These are phyloP conservation scores for Sebastes matsubarae DNA, from an alignment of 2,797 vertebrate species.

Conservation along the genomic window DNA sequence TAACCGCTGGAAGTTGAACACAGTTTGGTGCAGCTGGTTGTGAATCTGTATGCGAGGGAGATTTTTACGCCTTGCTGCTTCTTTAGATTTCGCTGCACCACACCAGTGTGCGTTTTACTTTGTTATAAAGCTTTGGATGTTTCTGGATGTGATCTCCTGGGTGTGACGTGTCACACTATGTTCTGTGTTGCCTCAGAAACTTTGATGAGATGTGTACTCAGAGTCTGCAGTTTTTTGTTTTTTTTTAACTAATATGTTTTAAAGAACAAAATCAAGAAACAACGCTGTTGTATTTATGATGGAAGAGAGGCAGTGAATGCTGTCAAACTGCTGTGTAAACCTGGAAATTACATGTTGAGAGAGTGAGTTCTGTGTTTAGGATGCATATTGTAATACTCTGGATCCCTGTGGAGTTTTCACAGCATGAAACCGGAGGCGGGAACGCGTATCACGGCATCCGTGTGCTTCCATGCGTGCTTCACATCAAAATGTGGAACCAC, in stretches of 20 bases:
- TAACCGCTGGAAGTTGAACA: neutral
- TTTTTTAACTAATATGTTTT: too few relatives aligned
- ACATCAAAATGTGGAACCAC: too few relatives aligned
- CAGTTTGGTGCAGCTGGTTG: neutral
- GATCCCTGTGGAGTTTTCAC: neutral
- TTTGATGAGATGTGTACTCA: slow-evolving; percentile 4
- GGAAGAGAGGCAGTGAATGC: neutral
- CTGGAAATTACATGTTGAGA: neutral
- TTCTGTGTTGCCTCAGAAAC: slow-evolving; percentile 22
- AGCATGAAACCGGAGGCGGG: neutral
- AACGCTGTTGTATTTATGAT: neutral
- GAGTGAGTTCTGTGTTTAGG: neutral
- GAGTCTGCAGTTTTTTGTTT: too few relatives aligned
- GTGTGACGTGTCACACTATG: slow-evolving; percentile 24
- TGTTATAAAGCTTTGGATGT: slow-evolving; percentile 29
- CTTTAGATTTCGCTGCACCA: neutral
- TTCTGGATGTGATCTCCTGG: slow-evolving; percentile 25
- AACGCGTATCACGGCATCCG: neutral
- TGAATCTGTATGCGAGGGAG: slow-evolving; percentile 20
- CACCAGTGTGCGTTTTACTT: neutral
- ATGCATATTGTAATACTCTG: neutral
- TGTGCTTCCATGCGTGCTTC: too few relatives aligned
- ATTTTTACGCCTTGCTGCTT: slow-evolving; percentile 20
- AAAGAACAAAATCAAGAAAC: neutral
- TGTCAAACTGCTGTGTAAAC: neutral